Conservation (phyloP, 2,113 vertebrate species). For the Dromiciops gliroides region DNA sequence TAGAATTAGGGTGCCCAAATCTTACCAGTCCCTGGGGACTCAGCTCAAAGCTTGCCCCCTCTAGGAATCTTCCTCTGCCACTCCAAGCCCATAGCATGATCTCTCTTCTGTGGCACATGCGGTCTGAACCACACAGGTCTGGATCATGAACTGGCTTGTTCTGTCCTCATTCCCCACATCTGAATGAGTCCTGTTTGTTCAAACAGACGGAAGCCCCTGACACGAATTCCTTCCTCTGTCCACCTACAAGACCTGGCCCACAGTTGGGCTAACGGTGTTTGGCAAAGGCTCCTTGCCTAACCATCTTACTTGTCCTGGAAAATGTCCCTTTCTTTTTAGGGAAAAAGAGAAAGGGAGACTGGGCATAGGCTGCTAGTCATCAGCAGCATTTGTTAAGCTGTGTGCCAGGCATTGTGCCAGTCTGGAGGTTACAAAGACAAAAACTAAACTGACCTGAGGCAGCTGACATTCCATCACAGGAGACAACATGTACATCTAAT, state of each 20-base stretch:
- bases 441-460: not conserved
- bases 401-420: not conserved
- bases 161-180: not conserved
- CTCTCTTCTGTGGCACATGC: not conserved
- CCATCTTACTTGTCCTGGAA: not conserved
- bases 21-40: not conserved
- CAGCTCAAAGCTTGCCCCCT: not conserved
- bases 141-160: not conserved
- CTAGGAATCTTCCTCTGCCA: not conserved
- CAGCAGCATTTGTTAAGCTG: not conserved
- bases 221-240: not conserved
- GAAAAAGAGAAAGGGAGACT: not conserved
- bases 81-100: not conserved
- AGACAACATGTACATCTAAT: not conserved
- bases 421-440: not conserved
- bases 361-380: not conserved
- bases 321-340: not conserved
- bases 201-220: not conserved
- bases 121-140: not conserved
- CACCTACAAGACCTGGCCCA: not conserved
- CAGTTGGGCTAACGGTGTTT: not conserved
- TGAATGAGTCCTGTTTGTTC: not conserved
- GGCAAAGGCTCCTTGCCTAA: not conserved
- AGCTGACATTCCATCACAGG: not conserved
- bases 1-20: not conserved